Base-by-base conservation (phyloP, 1,140 invertebrate genomes). In the Eumeta japonica region DNA sequence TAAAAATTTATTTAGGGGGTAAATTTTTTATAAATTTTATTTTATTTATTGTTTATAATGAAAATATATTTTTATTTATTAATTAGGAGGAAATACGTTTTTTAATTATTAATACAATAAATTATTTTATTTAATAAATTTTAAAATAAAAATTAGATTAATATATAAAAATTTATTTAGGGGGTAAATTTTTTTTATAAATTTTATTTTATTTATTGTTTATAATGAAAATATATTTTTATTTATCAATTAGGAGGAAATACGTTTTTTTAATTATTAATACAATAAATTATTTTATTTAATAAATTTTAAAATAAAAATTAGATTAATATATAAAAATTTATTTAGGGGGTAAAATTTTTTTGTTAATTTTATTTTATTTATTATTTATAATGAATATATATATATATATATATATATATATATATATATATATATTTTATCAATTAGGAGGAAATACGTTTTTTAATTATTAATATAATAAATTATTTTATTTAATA, bases 301-400 rank as follows among this genome's bases (percentile, higher is more conserved):
- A 60, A 78, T 70, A 75, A 76, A 76, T 64, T 75, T 78, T 62
- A 59, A 74, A 75, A 53, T 50, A 50, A 31, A 33, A 41, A 45
- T 37, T 36, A 35, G 24, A 31, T 28, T 43, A 48, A 45, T 45
- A 43, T 45, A 31, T 35, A 16, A 16, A 18, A n/a, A n/a, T n/a
- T n/a, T n/a, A n/a, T n/a, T n/a, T n/a, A n/a, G n/a, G n/a, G n/a
- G n/a, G n/a, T n/a, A n/a, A n/a, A n/a, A n/a, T n/a, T n/a, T n/a
- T n/a, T n/a, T n/a, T n/a, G n/a, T 77, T 77, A 77, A 72, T 78
- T 76, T 65, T 39, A 57, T 65, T 75, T 79, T 60, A n/a, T n/a
- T n/a, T n/a, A n/a, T n/a, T n/a, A n/a, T n/a, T n/a, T n/a, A n/a
- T n/a, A n/a, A n/a, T n/a, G n/a, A n/a, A n/a, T n/a, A n/a, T n/a